Base-by-base conservation (phyloP, 2,113 vertebrate genomes). In the Pedionomus torquatus region DNA sequence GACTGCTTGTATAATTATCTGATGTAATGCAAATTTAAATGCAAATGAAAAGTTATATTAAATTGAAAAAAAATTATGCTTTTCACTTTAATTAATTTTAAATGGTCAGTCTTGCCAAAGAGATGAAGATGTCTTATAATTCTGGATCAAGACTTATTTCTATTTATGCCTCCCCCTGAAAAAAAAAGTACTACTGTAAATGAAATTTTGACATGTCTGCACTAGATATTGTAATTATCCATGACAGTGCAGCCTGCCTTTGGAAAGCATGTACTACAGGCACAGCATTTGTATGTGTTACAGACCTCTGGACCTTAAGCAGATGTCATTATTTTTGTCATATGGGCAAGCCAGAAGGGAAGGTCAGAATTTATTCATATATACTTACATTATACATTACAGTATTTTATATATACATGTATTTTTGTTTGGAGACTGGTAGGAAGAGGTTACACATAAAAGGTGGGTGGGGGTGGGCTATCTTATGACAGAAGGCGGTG, bases 221-320 rank as follows among this genome's bases (percentile, higher is more conserved):
- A 30, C 35, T 78, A 72, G 54, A 61, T 83, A 37, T 72, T 65
- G 57, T 93, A 89, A 92, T 96, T 94, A 87, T 52, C 77, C 63
- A 14, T 91, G 96, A 87, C 92, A 76, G 49, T 70, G 30, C 65
- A 95, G 41, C 63, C 74, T 89, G 81, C 20, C 41, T 91, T 93
- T 87, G 74, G 66, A 95, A 79, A 1, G 0, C 57, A n/a, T n/a
- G 17, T 71, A 48, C 87, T 84, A 61, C 61, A 87, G 61, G 26
- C 78, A 61, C 14, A 94, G n/a, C 37, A 63, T 84, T 94, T 3
- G 4, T 83, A 35, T 25, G 37, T 52, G 48, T 90, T 87, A 17
- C 10, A 70, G 83, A 76, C 95, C 81, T 95, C 57, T 96, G 94
- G 41, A 95, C 97, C 91, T 95, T 91, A 93, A 95, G 78, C 91